Percentiles rank a stretch among this genome's conserved stretches.
Evolutionary conservation across 2,888 invertebrate genomes (phyloP).

Genomic region (Lapara coniferarum): DNA sequence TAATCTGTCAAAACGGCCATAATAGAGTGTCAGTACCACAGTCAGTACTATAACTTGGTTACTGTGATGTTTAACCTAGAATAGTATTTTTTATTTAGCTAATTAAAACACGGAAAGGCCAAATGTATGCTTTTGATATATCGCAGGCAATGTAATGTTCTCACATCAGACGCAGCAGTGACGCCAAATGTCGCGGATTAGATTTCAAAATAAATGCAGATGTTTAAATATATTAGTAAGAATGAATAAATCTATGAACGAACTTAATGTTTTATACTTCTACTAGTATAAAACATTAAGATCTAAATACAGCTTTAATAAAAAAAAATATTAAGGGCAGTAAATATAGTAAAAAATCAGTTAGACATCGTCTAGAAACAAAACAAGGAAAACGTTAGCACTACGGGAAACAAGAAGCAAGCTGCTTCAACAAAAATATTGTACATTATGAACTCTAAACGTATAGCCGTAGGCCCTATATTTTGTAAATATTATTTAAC

Average conservation of each 20-base stretch:
- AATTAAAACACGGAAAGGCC: constrained; percentile 1
- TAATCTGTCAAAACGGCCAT: too few species aligned
- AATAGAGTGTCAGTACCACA: too few species aligned
- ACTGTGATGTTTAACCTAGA: too few species aligned
- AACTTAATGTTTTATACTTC: too few species aligned
- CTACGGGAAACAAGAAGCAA: constrained; percentile 16
- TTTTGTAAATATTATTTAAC: not conserved
- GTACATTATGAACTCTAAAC: not conserved
- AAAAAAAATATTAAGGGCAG: not conserved
- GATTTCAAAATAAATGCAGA: too few species aligned
- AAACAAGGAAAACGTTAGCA: not conserved
- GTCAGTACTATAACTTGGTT: too few species aligned
- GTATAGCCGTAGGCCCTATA: not conserved
- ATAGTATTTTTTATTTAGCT: not conserved
- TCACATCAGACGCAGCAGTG: too few species aligned
- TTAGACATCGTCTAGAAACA: not conserved
- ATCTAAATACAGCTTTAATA: not conserved
- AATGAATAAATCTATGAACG: too few species aligned
- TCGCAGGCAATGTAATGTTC: not conserved
- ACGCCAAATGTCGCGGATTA: not conserved
- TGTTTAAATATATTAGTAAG: too few species aligned
- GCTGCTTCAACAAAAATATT: constrained; percentile 6
- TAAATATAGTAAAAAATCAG: not conserved
- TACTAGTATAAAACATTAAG: too few species aligned
- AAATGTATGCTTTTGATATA: constrained; percentile 7